Conservation (phyloP, 2,888 invertebrate genomes). For the Cheilosia vulpina region DNA sequence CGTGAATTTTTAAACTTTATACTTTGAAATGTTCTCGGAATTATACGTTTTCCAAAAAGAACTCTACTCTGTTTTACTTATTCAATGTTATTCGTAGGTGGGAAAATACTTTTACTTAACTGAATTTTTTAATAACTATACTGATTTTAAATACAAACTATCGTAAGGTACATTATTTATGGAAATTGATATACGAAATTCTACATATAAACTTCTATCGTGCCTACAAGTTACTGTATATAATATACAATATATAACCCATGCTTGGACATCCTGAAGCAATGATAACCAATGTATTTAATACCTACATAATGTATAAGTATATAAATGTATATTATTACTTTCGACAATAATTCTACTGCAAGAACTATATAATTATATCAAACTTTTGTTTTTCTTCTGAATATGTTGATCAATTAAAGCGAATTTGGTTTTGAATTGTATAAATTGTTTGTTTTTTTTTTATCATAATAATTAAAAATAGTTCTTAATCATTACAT, state of each 20-base stretch:
- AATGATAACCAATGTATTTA: constrained; percentile 72
- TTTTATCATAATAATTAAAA: constrained; percentile 4
- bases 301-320: constrained; percentile 30
- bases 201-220: constrained; percentile 64
- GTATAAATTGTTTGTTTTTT: constrained; percentile 36
- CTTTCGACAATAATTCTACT: constrained; percentile 59
- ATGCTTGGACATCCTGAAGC: constrained; percentile 74
- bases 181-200: constrained; percentile 73
- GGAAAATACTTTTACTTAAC: constrained; percentile 63
- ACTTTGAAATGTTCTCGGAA: constrained; percentile 15
- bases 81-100: constrained; percentile 65
- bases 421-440: constrained; percentile 67
- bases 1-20: constrained; percentile 10
- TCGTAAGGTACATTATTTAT: constrained; percentile 73
- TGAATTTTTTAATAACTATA: constrained; percentile 23
- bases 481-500: constrained; percentile 30
- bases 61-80: constrained; percentile 39
- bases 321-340: constrained; percentile 27
- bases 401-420: constrained; percentile 68
- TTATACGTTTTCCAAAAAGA: constrained; percentile 36
- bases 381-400: constrained; percentile 24
- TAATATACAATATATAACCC: constrained; percentile 54
- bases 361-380: constrained; percentile 48
- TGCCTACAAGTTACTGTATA: constrained; percentile 57
- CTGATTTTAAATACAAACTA: constrained; percentile 54